These are phyloP conservation scores for Larimichthys polyactis DNA, from an alignment of 2,113 vertebrate genomes.

Conservation along the genomic window DNA sequence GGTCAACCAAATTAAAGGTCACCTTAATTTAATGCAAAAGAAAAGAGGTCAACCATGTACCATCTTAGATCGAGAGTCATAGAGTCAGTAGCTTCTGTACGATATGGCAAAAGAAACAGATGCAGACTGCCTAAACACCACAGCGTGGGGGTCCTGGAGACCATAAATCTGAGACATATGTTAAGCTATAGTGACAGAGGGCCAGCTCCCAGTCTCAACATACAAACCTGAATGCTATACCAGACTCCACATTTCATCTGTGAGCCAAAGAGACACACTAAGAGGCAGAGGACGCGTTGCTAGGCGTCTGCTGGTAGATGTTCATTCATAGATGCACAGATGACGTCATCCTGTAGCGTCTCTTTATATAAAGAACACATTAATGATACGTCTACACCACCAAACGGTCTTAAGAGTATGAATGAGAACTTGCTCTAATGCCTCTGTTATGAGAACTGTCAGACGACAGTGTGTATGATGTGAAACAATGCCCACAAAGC, in stretches of 20 bases:
- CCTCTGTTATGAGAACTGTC: slow-evolving; percentile 37
- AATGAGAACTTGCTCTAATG: background rate
- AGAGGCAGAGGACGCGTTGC: background rate
- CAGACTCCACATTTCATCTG: slow-evolving; percentile 41
- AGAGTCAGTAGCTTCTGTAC: background rate
- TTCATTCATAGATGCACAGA: background rate
- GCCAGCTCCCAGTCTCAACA: slow-evolving; percentile 25
- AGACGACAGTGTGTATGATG: slow-evolving; percentile 29
- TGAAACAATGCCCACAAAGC: slow-evolving; percentile 19
- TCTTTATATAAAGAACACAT: slow-evolving; percentile 14
- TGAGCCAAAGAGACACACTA: background rate
- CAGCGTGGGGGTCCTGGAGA: background rate
- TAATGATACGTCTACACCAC: background rate
- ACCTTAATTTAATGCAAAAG: background rate
- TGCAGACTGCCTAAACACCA: slow-evolving; percentile 23
- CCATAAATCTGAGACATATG: slow-evolving; percentile 36
- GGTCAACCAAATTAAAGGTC: background rate
- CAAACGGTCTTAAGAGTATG: slow-evolving; percentile 4
- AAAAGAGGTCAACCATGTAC: background rate
- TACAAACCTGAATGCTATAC: slow-evolving; percentile 2
- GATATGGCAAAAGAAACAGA: background rate
- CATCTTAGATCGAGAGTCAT: background rate
- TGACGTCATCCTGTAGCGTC: background rate
- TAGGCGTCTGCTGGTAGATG: background rate
- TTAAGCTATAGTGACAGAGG: slow-evolving; percentile 14